Evolutionary conservation across 2,797 vertebrate species (phyloP).

Genomic region (Hippopotamyrus pictus): DNA sequence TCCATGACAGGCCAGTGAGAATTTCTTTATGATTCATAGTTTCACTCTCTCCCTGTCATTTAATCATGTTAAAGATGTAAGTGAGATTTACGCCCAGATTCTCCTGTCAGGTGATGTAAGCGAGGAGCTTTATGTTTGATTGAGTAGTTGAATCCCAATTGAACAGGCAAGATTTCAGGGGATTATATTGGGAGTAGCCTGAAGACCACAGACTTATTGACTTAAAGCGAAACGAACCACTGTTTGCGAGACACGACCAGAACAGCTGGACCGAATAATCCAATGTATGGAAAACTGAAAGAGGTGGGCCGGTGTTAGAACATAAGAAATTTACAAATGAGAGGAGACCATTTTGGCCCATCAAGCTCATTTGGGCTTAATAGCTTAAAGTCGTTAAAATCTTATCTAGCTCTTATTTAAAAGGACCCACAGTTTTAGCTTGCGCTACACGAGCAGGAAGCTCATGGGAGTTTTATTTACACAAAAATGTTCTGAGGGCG

Average conservation of each 20-base stretch:
- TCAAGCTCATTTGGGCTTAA: not conserved
- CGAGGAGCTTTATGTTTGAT: not conserved
- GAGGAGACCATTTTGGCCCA: not conserved
- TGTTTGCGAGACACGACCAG: not conserved
- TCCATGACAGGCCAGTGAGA: not conserved
- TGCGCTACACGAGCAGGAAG: not conserved
- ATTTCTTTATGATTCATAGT: slow-evolving; percentile 4
- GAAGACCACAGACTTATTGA: not conserved
- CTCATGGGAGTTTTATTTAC: not conserved
- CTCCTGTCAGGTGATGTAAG: not conserved
- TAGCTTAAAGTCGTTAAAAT: not conserved
- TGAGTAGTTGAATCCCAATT: not conserved
- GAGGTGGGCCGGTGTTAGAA: not conserved
- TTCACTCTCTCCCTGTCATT: slow-evolving; percentile 11
- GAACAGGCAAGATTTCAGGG: not conserved
- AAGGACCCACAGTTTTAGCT: not conserved
- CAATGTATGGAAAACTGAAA: not conserved
- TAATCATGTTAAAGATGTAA: not conserved
- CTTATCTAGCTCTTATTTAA: not conserved
- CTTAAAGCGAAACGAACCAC: not conserved
- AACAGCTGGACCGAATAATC: not conserved
- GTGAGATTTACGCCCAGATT: not conserved
- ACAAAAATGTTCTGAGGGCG: not conserved
- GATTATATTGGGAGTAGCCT: not conserved
- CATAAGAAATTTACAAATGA: not conserved